Evolutionary conservation across 2,888 invertebrate genomes (phyloP).

Genomic region (Tetragonula carbonaria): DNA sequence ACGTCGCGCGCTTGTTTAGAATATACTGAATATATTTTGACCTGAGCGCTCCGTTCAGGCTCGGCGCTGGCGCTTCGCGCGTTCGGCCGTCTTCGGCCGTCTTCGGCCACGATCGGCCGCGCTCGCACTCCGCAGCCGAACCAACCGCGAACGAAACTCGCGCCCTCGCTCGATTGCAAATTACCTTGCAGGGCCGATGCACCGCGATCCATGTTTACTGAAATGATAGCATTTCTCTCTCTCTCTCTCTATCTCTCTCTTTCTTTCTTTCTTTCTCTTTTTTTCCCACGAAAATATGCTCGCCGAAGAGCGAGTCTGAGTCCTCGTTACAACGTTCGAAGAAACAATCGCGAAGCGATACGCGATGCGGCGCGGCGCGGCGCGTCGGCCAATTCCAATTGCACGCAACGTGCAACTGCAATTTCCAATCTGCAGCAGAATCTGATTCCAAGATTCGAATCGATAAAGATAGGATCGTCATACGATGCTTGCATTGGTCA

Average conservation of each 20-base stretch:
- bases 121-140: conserved; percentile 35
- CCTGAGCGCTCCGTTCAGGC: conserved; percentile 67
- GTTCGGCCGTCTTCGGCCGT: conserved; percentile 63
- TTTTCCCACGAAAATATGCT: neutral
- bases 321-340: neutral
- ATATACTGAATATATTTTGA: conserved; percentile 79
- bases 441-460: neutral
- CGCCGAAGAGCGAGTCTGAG: no score
- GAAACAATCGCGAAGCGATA: neutral
- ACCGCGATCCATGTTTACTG: conserved; percentile 41
- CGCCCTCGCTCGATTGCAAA: conserved; percentile 59
- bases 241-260: conserved; percentile 1
- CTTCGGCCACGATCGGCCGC: conserved; percentile 51
- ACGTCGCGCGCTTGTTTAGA: conserved; percentile 78
- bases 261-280: neutral
- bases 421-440: neutral
- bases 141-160: conserved; percentile 56
- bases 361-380: no score
- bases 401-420: neutral
- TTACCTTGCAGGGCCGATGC: conserved; percentile 52
- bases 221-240: conserved; percentile 28
- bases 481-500: no score
- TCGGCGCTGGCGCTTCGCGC: conserved; percentile 63
- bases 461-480: conserved; percentile 4
- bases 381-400: neutral